Conservation (phyloP, 2,113 vertebrate genomes). For the Nematolebias whitei region DNA sequence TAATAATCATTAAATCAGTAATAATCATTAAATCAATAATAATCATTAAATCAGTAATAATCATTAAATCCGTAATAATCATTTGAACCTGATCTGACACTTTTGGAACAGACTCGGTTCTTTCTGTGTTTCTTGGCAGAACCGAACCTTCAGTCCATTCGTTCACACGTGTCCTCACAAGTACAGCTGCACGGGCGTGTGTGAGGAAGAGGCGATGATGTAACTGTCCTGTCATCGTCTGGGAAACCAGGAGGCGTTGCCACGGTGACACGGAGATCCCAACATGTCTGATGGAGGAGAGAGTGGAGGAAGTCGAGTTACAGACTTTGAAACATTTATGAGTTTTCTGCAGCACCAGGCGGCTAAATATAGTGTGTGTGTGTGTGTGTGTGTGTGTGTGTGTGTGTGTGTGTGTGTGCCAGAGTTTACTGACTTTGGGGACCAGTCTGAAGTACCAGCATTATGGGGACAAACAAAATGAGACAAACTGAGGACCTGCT, state of each 20-base stretch:
- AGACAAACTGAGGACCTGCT: too few species aligned
- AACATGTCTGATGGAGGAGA: conserved; percentile 12
- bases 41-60: too few species aligned
- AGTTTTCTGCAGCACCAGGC: conserved; percentile 54
- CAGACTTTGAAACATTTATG: conserved; percentile 63
- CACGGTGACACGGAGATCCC: conserved; percentile 44
- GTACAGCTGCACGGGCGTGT: background rate
- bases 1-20: too few species aligned
- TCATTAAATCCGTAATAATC: too few species aligned
- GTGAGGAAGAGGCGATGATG: conserved; percentile 21
- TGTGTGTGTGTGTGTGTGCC: background rate
- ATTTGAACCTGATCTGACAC: too few species aligned
- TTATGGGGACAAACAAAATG: too few species aligned
- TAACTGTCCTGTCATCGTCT: conserved; percentile 16
- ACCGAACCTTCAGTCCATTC: too few species aligned
- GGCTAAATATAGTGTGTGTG: conserved; percentile 57
- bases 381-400: background rate
- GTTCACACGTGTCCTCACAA: background rate
- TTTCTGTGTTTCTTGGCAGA: too few species aligned
- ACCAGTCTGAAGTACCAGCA: too few species aligned
- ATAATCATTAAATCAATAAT: too few species aligned
- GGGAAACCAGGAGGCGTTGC: conserved; percentile 33
- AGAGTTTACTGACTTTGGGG: too few species aligned
- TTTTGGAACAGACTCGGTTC: too few species aligned
- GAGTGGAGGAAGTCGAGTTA: conserved; percentile 23